A percentile compares a stretch with the other conserved stretches of the same genome.
Conservation (phyloP, 2,888 invertebrate genomes). For the Tachina lurida region DNA sequence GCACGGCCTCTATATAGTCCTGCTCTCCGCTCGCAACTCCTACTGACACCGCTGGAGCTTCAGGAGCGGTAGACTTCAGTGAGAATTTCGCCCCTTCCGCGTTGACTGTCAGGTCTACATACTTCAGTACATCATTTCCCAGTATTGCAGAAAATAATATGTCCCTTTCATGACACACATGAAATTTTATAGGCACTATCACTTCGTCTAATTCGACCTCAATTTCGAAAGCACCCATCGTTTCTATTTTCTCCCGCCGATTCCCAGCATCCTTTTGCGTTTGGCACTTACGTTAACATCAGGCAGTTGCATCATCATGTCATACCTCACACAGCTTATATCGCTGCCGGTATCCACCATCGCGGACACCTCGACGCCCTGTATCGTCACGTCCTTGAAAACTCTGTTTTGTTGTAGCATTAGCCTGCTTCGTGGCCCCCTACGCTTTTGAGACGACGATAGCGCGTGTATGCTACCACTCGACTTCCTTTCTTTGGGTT, state of each 20-base stretch:
- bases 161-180: not conserved
- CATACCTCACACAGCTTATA: slow-evolving; percentile 14
- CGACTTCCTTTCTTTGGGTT: not conserved
- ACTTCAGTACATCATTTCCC: slow-evolving; percentile 4
- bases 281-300: not conserved
- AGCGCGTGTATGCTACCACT: not conserved
- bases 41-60: not conserved
- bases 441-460: not conserved
- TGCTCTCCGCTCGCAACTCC: not conserved
- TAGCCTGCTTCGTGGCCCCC: no score
- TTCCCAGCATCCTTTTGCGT: not conserved
- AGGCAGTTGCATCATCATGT: not conserved
- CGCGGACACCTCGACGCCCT: not conserved
- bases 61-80: not conserved
- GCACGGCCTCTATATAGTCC: not conserved
- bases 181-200: slow-evolving; percentile 6
- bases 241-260: slow-evolving; percentile 4
- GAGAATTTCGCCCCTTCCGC: slow-evolving; percentile 7
- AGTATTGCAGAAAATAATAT: slow-evolving; percentile 27
- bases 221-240: not conserved
- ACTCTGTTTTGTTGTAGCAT: not conserved
- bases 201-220: not conserved
- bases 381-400: slow-evolving; percentile 10
- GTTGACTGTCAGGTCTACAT: slow-evolving; percentile 2
- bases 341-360: slow-evolving; percentile 23